Conservation (phyloP, 2,888 invertebrate species). For the Trachelus tabidus region DNA sequence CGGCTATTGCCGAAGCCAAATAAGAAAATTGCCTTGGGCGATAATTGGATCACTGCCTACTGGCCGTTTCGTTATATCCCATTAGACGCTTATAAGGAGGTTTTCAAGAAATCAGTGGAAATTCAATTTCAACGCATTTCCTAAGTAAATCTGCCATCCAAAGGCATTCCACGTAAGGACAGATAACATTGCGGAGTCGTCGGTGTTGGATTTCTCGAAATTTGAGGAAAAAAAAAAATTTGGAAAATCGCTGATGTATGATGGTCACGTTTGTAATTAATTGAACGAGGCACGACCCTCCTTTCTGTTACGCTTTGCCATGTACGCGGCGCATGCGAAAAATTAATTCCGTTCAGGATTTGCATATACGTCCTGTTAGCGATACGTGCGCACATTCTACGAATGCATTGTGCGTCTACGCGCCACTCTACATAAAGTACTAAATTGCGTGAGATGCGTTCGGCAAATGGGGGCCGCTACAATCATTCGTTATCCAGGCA, state of each 20-base stretch:
- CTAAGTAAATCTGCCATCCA: not conserved
- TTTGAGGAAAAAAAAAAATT: not conserved
- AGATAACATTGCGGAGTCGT: not conserved
- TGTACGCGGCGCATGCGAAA: slow-evolving; percentile 37
- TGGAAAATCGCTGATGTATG: slow-evolving; percentile 36
- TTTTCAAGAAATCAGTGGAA: not conserved
- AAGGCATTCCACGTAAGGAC: not conserved
- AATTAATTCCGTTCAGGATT: slow-evolving; percentile 39
- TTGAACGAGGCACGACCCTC: slow-evolving; percentile 36
- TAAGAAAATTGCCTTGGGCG: not conserved
- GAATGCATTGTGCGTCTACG: not conserved
- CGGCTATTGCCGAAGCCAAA: not conserved
- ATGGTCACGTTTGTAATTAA: slow-evolving; percentile 48
- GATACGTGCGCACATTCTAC: slow-evolving; percentile 22
- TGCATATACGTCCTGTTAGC: slow-evolving; percentile 35
- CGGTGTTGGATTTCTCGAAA: not conserved
- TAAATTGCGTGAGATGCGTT: slow-evolving; percentile 10
- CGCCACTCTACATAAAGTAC: not conserved
- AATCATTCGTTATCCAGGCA: slow-evolving; percentile 4
- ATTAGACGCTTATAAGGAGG: not conserved
- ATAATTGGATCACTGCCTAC: not conserved
- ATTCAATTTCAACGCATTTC: not conserved
- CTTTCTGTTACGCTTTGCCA: slow-evolving; percentile 35
- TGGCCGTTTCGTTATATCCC: not conserved
- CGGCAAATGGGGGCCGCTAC: slow-evolving; percentile 1